Evolutionary conservation across 2,113 vertebrate species (phyloP), one percentile per base, ranked within the genome.

Genomic region (Poicephalus gulielmi): DNA sequence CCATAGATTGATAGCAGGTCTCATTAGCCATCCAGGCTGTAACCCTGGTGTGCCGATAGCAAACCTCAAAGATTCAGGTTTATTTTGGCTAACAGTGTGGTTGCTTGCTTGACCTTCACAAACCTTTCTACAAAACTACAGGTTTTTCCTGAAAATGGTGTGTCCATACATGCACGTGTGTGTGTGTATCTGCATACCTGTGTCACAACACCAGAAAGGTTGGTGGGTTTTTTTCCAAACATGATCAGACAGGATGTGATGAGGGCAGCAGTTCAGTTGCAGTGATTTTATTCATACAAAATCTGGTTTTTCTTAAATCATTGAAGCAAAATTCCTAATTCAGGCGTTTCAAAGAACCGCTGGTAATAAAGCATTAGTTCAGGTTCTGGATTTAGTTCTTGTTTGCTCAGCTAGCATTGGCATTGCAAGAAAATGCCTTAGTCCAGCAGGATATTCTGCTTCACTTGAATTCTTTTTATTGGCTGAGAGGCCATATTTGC

Each of bases 161-260:
- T 49, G 18, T 41, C 49, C 27, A 2, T 4, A 2, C 16, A 3
- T 30, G 9, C 0, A 0, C 7, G 2, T 15, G 5, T 39, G 43
- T n/a, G 7, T 23, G 11, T 27, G 5, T 50, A 10, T 55, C 17
- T 49, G 47, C 39, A 27, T 30, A 13, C 5, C 1, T 37, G 17
- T 2, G 71, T 28, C 64, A 53, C 16, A 63, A 8, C 60, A 64
- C 39, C 25, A 16, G 68, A 71, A 30, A 37, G 25, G 19, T 2
- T 73, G 49, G 11, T 73, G 14, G 17, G 33, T 17, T 18, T 86
- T 69, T 67, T 71, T 70, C 25, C 35, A 64, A 19, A 9, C 7
- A 2, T 55, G 18, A 4, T 53, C 43, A 60, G 52, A 63, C n/a
- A 30, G 24, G 35, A 19, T 41, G 23, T 43, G 55, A 41, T 30